These are phyloP conservation scores for Cossypha caffra DNA, from an alignment of 2,797 vertebrate genomes.

Conservation along the genomic window DNA sequence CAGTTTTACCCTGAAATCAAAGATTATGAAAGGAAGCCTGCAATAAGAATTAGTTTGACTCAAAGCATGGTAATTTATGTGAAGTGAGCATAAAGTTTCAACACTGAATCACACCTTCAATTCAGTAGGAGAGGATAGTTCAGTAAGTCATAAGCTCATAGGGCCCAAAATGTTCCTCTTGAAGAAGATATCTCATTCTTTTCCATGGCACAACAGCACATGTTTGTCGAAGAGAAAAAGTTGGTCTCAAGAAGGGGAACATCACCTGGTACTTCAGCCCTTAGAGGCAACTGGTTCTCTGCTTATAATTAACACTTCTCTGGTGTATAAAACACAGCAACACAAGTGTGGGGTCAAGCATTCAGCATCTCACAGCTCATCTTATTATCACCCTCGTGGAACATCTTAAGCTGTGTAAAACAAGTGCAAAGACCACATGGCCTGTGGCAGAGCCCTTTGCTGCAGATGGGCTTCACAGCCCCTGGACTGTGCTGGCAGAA, in stretches of 20 bases:
- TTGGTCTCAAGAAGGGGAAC: neutral
- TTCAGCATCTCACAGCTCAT: conserved; percentile 35
- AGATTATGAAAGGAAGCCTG: neutral
- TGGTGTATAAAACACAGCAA: conserved; percentile 21
- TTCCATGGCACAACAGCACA: rapidly evolving
- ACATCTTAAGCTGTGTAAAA: conserved; percentile 2
- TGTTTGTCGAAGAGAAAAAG: rapidly evolving
- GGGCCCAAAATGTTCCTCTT: neutral
- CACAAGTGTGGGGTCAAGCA: conserved; percentile 20
- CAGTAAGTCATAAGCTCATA: neutral
- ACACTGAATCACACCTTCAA: neutral
- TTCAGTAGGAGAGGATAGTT: conserved; percentile 6
- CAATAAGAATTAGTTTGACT: conserved; percentile 30
- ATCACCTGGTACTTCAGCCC: neutral
- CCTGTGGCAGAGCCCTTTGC: conserved; percentile 37
- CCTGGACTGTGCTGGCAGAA: neutral
- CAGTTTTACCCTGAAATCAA: neutral
- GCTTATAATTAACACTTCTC: conserved; percentile 37
- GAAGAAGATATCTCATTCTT: neutral
- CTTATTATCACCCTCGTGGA: conserved; percentile 11
- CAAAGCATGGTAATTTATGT: neutral
- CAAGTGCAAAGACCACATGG: neutral
- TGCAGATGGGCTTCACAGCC: conserved; percentile 41
- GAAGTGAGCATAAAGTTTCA: neutral
- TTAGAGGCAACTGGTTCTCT: conserved; percentile 6